A percentile compares a stretch with the other conserved stretches of the same genome.
These are phyloP conservation scores for Nomada ferruginata DNA, from an alignment of 2,888 invertebrate species.

Conservation along the genomic window DNA sequence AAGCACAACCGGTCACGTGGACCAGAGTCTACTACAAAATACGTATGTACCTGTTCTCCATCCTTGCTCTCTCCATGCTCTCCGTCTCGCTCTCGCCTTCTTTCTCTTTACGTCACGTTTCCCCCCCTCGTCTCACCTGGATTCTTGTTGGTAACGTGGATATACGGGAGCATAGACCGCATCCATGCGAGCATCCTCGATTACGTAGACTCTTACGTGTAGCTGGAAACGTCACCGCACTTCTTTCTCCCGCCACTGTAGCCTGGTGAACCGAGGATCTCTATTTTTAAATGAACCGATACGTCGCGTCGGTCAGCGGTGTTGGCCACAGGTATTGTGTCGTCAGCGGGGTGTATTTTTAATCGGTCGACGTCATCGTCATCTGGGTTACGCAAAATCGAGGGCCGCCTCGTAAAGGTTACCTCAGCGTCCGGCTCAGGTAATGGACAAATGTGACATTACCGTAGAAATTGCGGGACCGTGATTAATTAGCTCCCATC, in stretches of 20 bases:
- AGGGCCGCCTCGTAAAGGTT: slow-evolving; percentile 10
- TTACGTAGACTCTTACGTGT: slow-evolving; percentile 60
- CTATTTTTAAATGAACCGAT: slow-evolving; percentile 46
- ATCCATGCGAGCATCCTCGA: slow-evolving; percentile 40
- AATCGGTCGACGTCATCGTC: slow-evolving; percentile 22
- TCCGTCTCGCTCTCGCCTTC: slow-evolving; percentile 7
- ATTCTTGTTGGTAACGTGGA: slow-evolving; percentile 38
- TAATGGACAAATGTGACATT: background rate
- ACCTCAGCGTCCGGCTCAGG: background rate
- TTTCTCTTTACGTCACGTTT: slow-evolving; percentile 39
- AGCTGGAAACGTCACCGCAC: slow-evolving; percentile 50
- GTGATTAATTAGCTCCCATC: slow-evolving; percentile 14
- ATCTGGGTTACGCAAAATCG: slow-evolving; percentile 18
- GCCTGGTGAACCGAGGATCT: slow-evolving; percentile 9
- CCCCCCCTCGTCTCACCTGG: slow-evolving; percentile 34
- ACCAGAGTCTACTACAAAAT: slow-evolving; percentile 78
- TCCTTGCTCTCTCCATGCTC: slow-evolving; percentile 30
- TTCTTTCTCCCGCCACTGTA: slow-evolving; percentile 7
- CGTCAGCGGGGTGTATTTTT: slow-evolving; percentile 36
- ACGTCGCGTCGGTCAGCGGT: slow-evolving; percentile 10
- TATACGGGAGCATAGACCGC: slow-evolving; percentile 30
- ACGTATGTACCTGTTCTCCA: slow-evolving; percentile 57
- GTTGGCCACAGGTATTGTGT: slow-evolving; percentile 16
- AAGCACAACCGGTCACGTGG: slow-evolving; percentile 78
- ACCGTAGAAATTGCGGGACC: slow-evolving; percentile 15